Evolutionary conservation across 2,888 invertebrate species (phyloP), one percentile per base, ranked within the genome.

Genomic region (Gnatocerus cornutus): DNA sequence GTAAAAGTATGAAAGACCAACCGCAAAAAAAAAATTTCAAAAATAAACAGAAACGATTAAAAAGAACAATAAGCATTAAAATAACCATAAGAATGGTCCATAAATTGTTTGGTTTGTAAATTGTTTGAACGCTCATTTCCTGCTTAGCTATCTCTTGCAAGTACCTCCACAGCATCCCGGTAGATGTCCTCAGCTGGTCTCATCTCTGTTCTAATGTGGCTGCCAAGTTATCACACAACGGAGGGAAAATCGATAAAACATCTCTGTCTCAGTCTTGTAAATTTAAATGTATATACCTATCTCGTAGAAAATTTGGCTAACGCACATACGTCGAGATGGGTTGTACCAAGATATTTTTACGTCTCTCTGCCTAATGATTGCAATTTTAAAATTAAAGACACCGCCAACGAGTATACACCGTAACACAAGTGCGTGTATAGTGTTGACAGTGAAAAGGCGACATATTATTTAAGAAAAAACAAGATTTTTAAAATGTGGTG

Each of bases 261-360:
- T 63, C 71, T 74, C 77, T 74, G 67, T 79, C 77, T 77, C 78
- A 71, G 74, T 80, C 77, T 71, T 69, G 56, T 74, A 61, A 62
- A 76, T 64, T 66, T 37, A 45, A 69, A 56, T 52, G 58, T 59
- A 69, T 78, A 77, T 73, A 66, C 72, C 69, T 76, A 66, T 80
- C 81, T 78, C 77, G 72, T 70, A 74, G 73, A 73, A 77, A 76
- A 72, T 71, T 80, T 76, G 80, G 79, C 80, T 76, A 79, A 78
- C 79, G 78, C 79, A 78, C 80, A 77, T 77, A 78, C 78, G 77
- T 76, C 72, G 77, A 80, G 76, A 80, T 81, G 82, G 83, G 82
- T 79, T 81, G 83, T 81, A 78, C 81, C 82, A 78, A 79, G 81
- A 82, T 83, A 84, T 84, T 83, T 84, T 82, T 84, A 83, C 82